Evolutionary conservation across 2,888 invertebrate genomes (phyloP).

Genomic region (Melipona bicolor): DNA sequence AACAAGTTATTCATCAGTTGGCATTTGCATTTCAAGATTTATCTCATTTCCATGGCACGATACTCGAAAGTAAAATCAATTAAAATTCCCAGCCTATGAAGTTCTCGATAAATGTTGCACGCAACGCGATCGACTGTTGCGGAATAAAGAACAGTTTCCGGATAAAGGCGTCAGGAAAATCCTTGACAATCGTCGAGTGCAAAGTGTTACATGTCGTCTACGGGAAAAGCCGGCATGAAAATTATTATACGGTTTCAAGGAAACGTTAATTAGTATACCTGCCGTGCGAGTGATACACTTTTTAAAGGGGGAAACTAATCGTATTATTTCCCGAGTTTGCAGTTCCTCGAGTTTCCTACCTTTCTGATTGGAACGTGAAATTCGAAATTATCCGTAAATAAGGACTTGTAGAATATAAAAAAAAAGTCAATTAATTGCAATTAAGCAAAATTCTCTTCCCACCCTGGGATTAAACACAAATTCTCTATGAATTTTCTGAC

Average conservation of each 20-base stretch:
- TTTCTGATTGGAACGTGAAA: neutral
- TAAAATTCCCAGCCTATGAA: neutral
- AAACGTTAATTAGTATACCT: constrained; percentile 59
- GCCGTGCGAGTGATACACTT: constrained; percentile 43
- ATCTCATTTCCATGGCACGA: neutral
- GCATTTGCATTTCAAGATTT: neutral
- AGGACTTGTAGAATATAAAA: neutral
- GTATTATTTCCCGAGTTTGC: constrained; percentile 20
- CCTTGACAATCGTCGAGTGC: constrained; percentile 42
- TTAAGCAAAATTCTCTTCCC: neutral
- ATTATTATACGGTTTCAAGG: constrained; percentile 53
- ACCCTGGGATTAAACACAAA: neutral
- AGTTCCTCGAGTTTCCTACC: neutral
- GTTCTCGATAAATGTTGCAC: constrained; percentile 3
- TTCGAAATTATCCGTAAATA: neutral
- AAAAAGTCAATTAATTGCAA: neutral
- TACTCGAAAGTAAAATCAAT: neutral
- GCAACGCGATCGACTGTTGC: constrained; percentile 1
- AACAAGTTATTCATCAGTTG: neutral
- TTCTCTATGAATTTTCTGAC: neutral
- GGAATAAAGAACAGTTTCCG: constrained; percentile 45
- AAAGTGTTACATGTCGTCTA: constrained; percentile 33
- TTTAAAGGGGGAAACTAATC: constrained; percentile 38
- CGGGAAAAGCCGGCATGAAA: constrained; percentile 54
- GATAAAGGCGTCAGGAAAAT: constrained; percentile 52